Evolutionary conservation across 2,888 invertebrate species (phyloP).

Genomic region (Hirtodrosophila trivittata): DNA sequence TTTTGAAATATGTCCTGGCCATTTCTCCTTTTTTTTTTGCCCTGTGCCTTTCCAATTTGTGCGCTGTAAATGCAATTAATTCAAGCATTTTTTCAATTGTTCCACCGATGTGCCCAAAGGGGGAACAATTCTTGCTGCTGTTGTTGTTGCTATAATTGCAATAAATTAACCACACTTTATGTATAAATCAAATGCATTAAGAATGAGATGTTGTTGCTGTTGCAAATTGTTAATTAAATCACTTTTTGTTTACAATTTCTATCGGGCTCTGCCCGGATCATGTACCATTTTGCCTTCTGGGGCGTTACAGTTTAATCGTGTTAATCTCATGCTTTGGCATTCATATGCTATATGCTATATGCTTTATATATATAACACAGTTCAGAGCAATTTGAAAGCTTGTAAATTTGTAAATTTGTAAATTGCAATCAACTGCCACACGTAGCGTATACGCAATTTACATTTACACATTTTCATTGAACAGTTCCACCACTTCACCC

Average conservation of each 20-base stretch:
- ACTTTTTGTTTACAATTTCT: slow-evolving; percentile 12
- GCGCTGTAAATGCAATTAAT: slow-evolving; percentile 72
- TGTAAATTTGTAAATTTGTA: slow-evolving; percentile 23
- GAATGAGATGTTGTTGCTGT: slow-evolving; percentile 16
- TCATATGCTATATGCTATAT: no score
- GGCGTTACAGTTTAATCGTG: no score
- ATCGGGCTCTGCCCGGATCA: not conserved
- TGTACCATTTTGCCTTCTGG: no score
- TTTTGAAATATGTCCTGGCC: slow-evolving; percentile 70
- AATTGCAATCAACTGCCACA: slow-evolving; percentile 32
- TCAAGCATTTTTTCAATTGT: slow-evolving; percentile 67
- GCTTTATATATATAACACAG: no score
- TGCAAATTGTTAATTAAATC: slow-evolving; percentile 66
- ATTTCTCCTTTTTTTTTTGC: slow-evolving; percentile 30
- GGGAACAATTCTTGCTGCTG: slow-evolving; percentile 13
- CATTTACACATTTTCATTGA: no score
- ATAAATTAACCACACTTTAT: slow-evolving; percentile 61
- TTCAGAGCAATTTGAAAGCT: no score
- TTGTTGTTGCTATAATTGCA: slow-evolving; percentile 22
- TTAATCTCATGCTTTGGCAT: no score
- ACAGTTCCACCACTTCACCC: slow-evolving; percentile 25
- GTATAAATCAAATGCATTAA: slow-evolving; percentile 69
- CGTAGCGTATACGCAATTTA: slow-evolving; percentile 55
- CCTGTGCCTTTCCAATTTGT: slow-evolving; percentile 24
- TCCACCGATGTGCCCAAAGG: slow-evolving; percentile 44